phyloP scores from a whole-genome alignment of 2,113 vertebrate genomes.

The Oxyura jamaicensis region DNA sequence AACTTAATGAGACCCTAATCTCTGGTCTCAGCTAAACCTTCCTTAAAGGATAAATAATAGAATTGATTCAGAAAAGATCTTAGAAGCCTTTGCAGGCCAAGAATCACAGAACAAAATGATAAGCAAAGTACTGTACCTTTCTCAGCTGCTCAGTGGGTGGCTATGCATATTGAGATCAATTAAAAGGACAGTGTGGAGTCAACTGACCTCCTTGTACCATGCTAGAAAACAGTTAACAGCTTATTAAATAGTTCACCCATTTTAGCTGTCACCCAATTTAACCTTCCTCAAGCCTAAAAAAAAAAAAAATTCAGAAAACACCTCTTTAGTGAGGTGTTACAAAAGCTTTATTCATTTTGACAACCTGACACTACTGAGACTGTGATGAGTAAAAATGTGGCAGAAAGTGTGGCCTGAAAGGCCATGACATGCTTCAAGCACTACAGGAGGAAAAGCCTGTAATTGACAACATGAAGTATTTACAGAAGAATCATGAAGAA shows the following conservation, averaged over 20 bases:
- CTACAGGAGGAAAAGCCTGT: not conserved
- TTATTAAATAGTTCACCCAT: not conserved
- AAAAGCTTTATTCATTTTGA: constrained; percentile 23
- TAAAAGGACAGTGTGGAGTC: not conserved
- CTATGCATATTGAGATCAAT: not conserved
- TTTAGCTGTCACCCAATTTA: not conserved
- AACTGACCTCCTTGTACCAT: not conserved
- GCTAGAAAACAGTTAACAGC: not conserved
- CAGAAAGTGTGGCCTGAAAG: not conserved
- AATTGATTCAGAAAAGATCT: not conserved
- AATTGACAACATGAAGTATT: not conserved
- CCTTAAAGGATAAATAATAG: not conserved
- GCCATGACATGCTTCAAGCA: not conserved
- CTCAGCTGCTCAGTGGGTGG: not conserved
- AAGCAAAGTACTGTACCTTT: not conserved
- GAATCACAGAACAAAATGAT: not conserved
- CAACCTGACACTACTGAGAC: not conserved
- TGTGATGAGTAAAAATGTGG: not conserved
- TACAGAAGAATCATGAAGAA: not conserved
- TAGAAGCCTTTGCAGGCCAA: not conserved
- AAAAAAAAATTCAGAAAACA: not conserved
- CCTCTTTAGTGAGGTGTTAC: not conserved
- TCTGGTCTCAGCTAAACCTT: not conserved
- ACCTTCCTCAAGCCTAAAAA: not conserved
- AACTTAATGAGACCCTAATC: not conserved